A percentile compares a stretch with the other conserved stretches of the same genome.
Evolutionary conservation across 1,140 invertebrate species (phyloP).

Genomic region (Periplaneta americana): DNA sequence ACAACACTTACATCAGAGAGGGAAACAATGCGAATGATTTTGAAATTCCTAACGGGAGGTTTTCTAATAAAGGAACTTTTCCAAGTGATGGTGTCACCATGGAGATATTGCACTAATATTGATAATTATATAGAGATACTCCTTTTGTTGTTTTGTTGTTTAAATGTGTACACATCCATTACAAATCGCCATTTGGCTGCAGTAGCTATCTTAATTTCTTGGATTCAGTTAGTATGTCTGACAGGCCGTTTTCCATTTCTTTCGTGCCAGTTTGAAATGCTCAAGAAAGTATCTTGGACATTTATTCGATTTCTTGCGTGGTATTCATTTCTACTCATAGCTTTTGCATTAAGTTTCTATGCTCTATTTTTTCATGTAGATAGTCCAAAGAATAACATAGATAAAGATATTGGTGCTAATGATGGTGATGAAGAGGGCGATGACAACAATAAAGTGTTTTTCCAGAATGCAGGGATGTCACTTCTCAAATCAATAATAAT

Average conservation of each 20-base stretch:
- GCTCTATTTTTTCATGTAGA: conserved; percentile 57
- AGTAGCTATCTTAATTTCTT: conserved; percentile 63
- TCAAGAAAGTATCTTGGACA: conserved; percentile 67
- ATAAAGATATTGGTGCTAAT: too few relatives aligned
- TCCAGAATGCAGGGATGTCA: conserved; percentile 55
- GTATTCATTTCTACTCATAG: conserved; percentile 72
- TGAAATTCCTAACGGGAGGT: too few relatives aligned
- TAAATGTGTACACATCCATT: too few relatives aligned
- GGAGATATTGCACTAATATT: too few relatives aligned
- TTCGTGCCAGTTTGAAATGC: conserved; percentile 72
- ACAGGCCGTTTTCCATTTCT: conserved; percentile 65
- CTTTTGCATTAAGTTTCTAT: conserved; percentile 74
- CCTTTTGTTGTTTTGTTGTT: too few relatives aligned
- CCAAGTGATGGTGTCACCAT: too few relatives aligned
- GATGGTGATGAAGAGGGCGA: not conserved
- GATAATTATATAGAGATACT: too few relatives aligned
- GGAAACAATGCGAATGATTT: too few relatives aligned
- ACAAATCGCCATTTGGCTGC: conserved; percentile 49
- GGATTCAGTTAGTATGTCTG: conserved; percentile 65
- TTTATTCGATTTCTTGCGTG: conserved; percentile 72
- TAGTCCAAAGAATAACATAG: not conserved
- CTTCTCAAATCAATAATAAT: conserved; percentile 77
- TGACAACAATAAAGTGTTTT: conserved; percentile 30
- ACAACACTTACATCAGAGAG: too few relatives aligned
- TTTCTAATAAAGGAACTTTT: too few relatives aligned